Base-by-base conservation (phyloP, 2,888 invertebrate genomes). In the Drosophila anceps region DNA sequence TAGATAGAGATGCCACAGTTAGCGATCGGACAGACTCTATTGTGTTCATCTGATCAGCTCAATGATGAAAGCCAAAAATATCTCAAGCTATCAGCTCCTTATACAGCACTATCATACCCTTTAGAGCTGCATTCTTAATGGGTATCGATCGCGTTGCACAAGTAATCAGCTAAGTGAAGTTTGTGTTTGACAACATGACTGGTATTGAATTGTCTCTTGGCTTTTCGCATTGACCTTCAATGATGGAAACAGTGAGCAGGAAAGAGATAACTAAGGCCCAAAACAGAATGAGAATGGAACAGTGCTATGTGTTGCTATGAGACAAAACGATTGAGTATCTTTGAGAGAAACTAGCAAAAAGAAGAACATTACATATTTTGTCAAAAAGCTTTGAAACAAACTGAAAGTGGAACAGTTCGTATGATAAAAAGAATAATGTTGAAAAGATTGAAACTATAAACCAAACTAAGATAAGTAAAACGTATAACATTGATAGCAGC, bases 111-210 rank as follows among this genome's bases (percentile, higher is more conserved):
- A 51, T 9, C 35, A 53, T 24, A 35, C 35, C 20, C 53, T 1
- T 1, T 33, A 0, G 12, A 8, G 5, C 0, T 5, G 33, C 20
- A 35, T 15, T 33, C 4, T 5, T 13, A 20, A 51, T 20, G 15
- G 20, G 20, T 51, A 9, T 35, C 20, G 35, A 4, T 6, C 29
- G 12, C 31, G n/a, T 31, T 31, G 20, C 5, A 35, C 13, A 35
- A 18, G 15, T 20, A 51, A 53, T 53, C 20, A 53, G 35, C 53
- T 53, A 53, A 53, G 53, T 53, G 35, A 35, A 24, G 15, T 35
- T 53, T 15, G 24, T 15, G 15, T 9, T 35, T 8, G 35, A 20
- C 35, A 20, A 53, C 33, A 9, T 9, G 4, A 35, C 20, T 35
- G 20, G 35, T 35, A 35, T 31, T 1, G 50, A 20, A 15, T 35